Evolutionary conservation across 2,888 invertebrate genomes (phyloP).

Genomic region (Azorinus chamasolen): DNA sequence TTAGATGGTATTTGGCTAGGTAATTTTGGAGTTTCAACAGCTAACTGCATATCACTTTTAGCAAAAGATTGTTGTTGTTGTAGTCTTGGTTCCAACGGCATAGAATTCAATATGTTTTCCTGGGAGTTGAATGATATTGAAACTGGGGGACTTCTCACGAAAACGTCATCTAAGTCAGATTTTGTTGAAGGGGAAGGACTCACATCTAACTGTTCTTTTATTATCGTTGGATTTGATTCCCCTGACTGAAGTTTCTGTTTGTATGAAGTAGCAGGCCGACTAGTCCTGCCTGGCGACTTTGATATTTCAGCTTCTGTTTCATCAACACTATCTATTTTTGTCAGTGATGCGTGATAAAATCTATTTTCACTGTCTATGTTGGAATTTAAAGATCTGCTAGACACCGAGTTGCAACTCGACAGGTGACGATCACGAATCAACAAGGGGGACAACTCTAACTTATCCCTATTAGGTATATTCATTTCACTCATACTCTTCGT

Average conservation of each 20-base stretch:
- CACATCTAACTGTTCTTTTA: not conserved
- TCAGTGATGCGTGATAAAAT: conserved; percentile 50
- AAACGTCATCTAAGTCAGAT: conserved; percentile 44
- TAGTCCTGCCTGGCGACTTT: not conserved
- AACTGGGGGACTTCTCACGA: conserved; percentile 10
- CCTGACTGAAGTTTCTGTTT: not conserved
- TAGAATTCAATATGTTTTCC: conserved; percentile 14
- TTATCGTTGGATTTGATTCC: not conserved
- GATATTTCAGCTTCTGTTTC: conserved; percentile 32
- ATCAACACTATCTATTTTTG: conserved; percentile 64
- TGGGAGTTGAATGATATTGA: conserved; percentile 13
- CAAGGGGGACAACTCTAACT: conserved; percentile 38
- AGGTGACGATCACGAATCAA: conserved; percentile 2
- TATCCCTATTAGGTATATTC: conserved; percentile 23
- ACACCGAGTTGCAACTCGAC: conserved; percentile 15
- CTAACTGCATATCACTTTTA: conserved; percentile 62
- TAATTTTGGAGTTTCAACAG: not conserved
- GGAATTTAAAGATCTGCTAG: conserved; percentile 6
- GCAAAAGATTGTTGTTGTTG: conserved; percentile 44
- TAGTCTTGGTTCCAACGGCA: conserved; percentile 41
- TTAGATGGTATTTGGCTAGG: not conserved
- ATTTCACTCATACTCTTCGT: conserved; percentile 55
- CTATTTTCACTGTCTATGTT: conserved; percentile 14
- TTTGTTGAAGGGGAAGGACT: conserved; percentile 37
- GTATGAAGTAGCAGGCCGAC: too few relatives aligned